Evolutionary conservation across 2,888 invertebrate genomes (phyloP).

Genomic region (Sthenelais limicola): DNA sequence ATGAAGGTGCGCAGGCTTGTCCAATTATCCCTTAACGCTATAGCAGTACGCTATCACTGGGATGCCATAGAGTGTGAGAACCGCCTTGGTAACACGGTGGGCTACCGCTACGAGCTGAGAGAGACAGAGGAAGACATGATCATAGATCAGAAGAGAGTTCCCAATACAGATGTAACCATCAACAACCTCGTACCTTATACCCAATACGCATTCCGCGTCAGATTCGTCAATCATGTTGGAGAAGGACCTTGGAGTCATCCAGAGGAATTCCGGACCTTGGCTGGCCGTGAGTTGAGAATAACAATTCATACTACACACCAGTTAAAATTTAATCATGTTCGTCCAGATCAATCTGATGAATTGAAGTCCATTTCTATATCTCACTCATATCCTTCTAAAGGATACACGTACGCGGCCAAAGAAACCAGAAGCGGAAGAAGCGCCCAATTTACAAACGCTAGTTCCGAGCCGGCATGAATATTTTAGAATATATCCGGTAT

Average conservation of each 20-base stretch:
- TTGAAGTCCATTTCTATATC: too few relatives aligned
- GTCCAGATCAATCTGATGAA: too few relatives aligned
- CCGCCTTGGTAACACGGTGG: constrained; percentile 35
- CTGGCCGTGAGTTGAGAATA: constrained; percentile 87
- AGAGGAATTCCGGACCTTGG: constrained; percentile 83
- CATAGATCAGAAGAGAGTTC: constrained; percentile 15
- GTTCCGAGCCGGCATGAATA: too few relatives aligned
- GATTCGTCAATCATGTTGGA: constrained; percentile 84
- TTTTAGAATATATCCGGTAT: too few relatives aligned
- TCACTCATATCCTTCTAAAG: too few relatives aligned
- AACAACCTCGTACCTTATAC: constrained; percentile 81
- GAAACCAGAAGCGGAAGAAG: too few relatives aligned
- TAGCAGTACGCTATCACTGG: constrained; percentile 42
- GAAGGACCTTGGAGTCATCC: constrained; percentile 80
- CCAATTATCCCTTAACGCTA: constrained; percentile 30
- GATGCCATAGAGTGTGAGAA: constrained; percentile 41
- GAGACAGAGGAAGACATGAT: constrained; percentile 4
- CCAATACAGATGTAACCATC: constrained; percentile 77
- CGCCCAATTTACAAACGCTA: too few relatives aligned
- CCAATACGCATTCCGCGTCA: constrained; percentile 82
- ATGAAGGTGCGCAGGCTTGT: constrained; percentile 29
- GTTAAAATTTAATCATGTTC: too few relatives aligned
- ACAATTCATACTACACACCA: too few relatives aligned
- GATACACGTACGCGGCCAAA: too few relatives aligned
- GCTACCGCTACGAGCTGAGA: constrained; percentile 46